phyloP scores from a whole-genome alignment of 2,888 invertebrate species.

The Coelinius sp. region DNA sequence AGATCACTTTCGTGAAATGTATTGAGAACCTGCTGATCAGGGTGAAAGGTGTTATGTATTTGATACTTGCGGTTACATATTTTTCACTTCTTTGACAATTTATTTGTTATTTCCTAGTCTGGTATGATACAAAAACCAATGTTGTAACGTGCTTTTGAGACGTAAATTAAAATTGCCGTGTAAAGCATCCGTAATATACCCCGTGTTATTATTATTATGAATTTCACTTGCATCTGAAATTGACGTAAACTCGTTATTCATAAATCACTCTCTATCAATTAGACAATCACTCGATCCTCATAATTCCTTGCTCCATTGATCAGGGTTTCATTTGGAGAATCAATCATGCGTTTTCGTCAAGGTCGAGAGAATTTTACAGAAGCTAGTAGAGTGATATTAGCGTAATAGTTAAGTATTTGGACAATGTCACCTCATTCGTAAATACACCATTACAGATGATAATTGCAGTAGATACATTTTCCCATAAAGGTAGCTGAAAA shows the following conservation, averaged over 20 bases:
- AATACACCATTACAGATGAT: too few species aligned
- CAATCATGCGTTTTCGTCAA: neutral
- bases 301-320: neutral
- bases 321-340: neutral
- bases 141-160: too few species aligned
- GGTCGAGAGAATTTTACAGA: neutral
- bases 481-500: too few species aligned
- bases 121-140: neutral
- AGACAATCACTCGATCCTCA: neutral
- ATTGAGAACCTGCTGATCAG: neutral
- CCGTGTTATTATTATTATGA: too few species aligned
- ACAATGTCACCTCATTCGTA: too few species aligned
- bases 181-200: neutral
- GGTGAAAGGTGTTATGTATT: constrained; percentile 3
- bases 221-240: too few species aligned
- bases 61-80: neutral
- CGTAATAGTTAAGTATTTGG: too few species aligned
- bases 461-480: too few species aligned
- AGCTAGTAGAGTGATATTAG: neutral
- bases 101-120: neutral
- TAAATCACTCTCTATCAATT: neutral
- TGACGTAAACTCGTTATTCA: neutral
- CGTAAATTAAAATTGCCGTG: neutral
- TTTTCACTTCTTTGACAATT: neutral
- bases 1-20: neutral